phyloP scores from a whole-genome alignment of 1,140 invertebrate species.

The Bombus huntii region DNA sequence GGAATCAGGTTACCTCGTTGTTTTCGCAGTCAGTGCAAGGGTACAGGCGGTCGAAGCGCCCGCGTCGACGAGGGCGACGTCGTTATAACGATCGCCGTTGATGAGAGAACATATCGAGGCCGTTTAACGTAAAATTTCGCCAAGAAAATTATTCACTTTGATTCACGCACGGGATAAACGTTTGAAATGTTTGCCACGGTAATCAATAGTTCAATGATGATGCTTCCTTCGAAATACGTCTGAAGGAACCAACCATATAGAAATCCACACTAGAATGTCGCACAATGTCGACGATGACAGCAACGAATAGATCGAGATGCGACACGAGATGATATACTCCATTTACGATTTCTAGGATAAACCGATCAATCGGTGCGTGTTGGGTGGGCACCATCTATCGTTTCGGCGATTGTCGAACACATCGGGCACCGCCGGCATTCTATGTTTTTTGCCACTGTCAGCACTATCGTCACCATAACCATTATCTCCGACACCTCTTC shows the following conservation, averaged over 20 bases:
- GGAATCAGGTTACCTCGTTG: slow-evolving; percentile 51
- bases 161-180: background rate
- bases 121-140: slow-evolving; percentile 28
- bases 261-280: background rate
- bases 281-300: slow-evolving; percentile 36
- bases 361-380: slow-evolving; percentile 40
- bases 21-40: slow-evolving; percentile 44
- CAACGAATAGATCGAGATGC: background rate
- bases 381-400: slow-evolving; percentile 49
- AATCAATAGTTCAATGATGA: slow-evolving; percentile 37
- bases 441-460: slow-evolving; percentile 35
- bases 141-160: background rate
- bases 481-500: slow-evolving; percentile 14
- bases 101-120: slow-evolving; percentile 45
- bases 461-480: slow-evolving; percentile 38
- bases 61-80: slow-evolving; percentile 53
- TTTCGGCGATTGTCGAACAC: slow-evolving; percentile 12
- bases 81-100: slow-evolving; percentile 57
- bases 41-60: slow-evolving; percentile 46
- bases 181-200: slow-evolving; percentile 10
- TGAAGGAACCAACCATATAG: background rate
- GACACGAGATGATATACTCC: background rate
- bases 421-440: slow-evolving; percentile 30
- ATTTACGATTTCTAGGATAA: background rate
- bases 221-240: background rate